Base-by-base conservation (phyloP, 2,888 invertebrate species). In the Phengaris arion region DNA sequence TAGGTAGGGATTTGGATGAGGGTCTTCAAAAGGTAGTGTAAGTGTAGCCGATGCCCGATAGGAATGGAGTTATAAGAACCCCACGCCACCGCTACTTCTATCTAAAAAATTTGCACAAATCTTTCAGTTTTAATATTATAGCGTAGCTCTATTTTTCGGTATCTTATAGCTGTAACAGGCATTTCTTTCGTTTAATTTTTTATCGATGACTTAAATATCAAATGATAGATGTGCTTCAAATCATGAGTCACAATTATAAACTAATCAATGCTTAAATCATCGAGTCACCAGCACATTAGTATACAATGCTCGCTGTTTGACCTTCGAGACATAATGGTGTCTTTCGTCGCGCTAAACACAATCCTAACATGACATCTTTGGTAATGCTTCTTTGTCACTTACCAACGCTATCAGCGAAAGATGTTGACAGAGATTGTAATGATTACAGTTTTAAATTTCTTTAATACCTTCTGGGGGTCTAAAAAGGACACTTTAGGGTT, bases 231-330 rank as follows among this genome's bases (percentile, higher is more conserved):
- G 48, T 48, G n/a, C 15, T 22, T 69, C 69, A 9, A 69, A 48
- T 69, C 52, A 54, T 72, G 72, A 72, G 7, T 72, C 72, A 72
- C 22, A 35, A 72, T 52, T 52, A 52, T 54, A 70, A 72, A 54
- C 51, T 52, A 72, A 72, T 70, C 70, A 70, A 51, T 22, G 45
- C 54, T 35, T 72, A 54, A 72, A 35, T 72, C 72, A 72, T 54
- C 54, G 35, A 72, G 72, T 45, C 70, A 51, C 22, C 52, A 51
- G 69, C 48, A 4, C 64, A 72, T 72, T 72, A 72, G 35, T 72
- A 72, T 52, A 72, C 72, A 54, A 72, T 35, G 52, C 13, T 52
- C 35, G 48, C 6, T 7, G 22, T 1, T 54, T 48, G 54, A 72
- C 54, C 72, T 54, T 72, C 54, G 72, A 54, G 54, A 10, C 15